Evolutionary conservation across 2,888 invertebrate species (phyloP), one percentile per base, ranked within the genome.

Genomic region (Sinentomon sp.): DNA sequence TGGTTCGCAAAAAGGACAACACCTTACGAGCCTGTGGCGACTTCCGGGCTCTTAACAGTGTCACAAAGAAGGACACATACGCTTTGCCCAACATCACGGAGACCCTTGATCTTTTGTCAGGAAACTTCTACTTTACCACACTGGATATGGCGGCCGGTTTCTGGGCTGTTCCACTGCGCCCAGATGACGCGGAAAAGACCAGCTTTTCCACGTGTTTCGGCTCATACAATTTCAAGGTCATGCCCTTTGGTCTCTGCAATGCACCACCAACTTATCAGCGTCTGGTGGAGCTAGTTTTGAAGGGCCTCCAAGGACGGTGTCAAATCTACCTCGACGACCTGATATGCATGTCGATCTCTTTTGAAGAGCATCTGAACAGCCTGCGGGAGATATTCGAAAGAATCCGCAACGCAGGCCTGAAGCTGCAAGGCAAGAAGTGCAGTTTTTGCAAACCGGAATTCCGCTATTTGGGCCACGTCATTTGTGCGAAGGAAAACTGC

Each of bases 201-300:
- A n/a, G n/a, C n/a, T n/a, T n/a, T n/a, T n/a, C n/a, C n/a, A n/a
- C n/a, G n/a, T n/a, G n/a, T n/a, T n/a, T n/a, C n/a, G n/a, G n/a
- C n/a, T n/a, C n/a, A n/a, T n/a, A n/a, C n/a, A n/a, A n/a, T n/a
- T n/a, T n/a, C n/a, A n/a, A n/a, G n/a, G n/a, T n/a, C n/a, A n/a
- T n/a, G n/a, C n/a, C n/a, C n/a, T n/a, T n/a, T n/a, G n/a, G n/a
- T n/a, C 40, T 55, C 1, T 39, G 40, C 0, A 53, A 53, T 35
- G 49, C 53, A 0, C 50, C 50, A 4, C 41, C 48, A 1, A 45
- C 48, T 1, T 53, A 52, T 32, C 50, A 51, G 29, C 38, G 47
- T 19, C 41, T 48, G 33, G 48, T 49, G 28, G 44, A 48, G 24
- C 35, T 40, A 17, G 41, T 46, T 3, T 27, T 48, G 7, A 23